These are phyloP conservation scores for Drosophila anceps DNA, from an alignment of 2,888 invertebrate genomes.

Conservation along the genomic window DNA sequence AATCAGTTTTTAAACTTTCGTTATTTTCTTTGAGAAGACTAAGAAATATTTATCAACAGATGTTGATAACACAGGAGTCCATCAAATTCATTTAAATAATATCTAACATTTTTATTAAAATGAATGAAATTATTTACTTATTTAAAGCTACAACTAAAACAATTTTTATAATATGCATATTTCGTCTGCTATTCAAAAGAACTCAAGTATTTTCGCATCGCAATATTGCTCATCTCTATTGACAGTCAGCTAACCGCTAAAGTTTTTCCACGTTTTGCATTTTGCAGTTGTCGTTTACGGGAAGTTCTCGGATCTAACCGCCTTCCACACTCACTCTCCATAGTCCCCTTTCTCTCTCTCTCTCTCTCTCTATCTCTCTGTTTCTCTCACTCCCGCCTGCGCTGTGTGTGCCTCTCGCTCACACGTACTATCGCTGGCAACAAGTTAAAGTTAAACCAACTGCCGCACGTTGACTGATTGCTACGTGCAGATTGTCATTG, in stretches of 20 bases:
- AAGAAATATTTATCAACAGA: too few species aligned
- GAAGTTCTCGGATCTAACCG: constrained; percentile 45
- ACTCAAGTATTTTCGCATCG: constrained; percentile 38
- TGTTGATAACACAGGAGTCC: too few species aligned
- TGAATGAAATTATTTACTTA: too few species aligned
- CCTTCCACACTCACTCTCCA: constrained; percentile 9
- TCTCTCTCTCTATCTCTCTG: constrained; percentile 5
- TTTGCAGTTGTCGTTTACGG: constrained; percentile 70
- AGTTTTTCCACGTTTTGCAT: constrained; percentile 70
- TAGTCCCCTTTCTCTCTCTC: constrained; percentile 6
- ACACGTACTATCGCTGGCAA: constrained; percentile 65
- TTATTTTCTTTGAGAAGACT: too few species aligned
- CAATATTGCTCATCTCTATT: constrained; percentile 66
- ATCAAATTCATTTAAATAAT: too few species aligned
- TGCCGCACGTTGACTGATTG: constrained; percentile 84
- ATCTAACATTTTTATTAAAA: too few species aligned
- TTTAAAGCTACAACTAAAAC: too few species aligned
- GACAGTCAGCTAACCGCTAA: constrained; percentile 54
- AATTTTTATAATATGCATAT: neutral
- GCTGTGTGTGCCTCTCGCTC: constrained; percentile 13
- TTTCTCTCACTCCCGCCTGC: constrained; percentile 16
- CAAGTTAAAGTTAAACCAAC: constrained; percentile 78
- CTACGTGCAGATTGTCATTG: constrained; percentile 84
- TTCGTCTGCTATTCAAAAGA: too few species aligned
- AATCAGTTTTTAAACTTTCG: too few species aligned